Conservation (phyloP, 2,113 vertebrate genomes). For the Plotosus lineatus region DNA sequence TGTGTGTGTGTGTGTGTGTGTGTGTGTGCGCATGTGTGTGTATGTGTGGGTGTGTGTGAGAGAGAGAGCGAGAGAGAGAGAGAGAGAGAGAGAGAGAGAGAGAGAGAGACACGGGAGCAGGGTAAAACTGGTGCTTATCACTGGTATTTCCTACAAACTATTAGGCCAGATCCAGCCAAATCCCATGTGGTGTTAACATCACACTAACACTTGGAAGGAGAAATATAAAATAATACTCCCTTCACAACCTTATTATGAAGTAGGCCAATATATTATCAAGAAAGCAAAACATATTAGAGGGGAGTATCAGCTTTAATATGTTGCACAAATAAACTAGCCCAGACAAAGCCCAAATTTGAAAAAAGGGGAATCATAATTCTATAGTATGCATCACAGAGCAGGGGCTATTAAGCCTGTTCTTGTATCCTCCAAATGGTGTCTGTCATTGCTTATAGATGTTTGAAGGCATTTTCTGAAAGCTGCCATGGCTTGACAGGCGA, state of each 20-base stretch:
- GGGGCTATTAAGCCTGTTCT: too few species aligned
- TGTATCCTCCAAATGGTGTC: too few species aligned
- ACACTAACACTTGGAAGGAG: not conserved
- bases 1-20: too few species aligned
- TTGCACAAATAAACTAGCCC: not conserved
- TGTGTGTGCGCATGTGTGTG: too few species aligned
- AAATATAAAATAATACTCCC: not conserved
- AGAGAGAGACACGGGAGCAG: not conserved
- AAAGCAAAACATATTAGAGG: not conserved
- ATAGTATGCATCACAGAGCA: not conserved
- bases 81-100: not conserved
- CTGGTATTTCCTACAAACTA: not conserved
- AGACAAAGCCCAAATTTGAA: too few species aligned
- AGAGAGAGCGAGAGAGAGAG: too few species aligned
- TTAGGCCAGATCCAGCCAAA: not conserved
- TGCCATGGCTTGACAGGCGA: too few species aligned
- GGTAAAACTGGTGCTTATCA: not conserved
- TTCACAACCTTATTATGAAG: not conserved
- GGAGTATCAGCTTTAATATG: not conserved
- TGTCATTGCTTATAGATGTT: too few species aligned
- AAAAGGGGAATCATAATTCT: not conserved
- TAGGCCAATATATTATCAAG: not conserved
- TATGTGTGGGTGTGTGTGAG: too few species aligned
- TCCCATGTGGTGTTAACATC: not conserved
- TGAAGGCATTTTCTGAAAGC: too few species aligned